These are phyloP conservation scores for Polypedilum vanderplanki DNA, from an alignment of 1,140 invertebrate species.

Conservation along the genomic window DNA sequence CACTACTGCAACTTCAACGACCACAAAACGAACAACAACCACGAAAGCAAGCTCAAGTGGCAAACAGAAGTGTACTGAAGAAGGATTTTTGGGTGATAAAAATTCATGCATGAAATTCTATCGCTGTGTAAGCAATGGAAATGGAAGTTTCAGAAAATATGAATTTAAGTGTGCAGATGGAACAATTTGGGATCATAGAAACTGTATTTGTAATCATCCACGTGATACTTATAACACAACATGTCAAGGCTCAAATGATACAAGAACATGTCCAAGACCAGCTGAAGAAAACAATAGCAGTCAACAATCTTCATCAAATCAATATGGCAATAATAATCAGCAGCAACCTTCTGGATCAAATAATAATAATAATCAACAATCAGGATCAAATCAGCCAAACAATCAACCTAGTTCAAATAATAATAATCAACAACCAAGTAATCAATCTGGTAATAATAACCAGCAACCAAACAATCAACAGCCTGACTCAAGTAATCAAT, in stretches of 20 bases:
- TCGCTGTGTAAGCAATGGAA: conserved; percentile 41
- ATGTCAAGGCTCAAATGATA: not conserved
- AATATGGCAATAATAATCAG: conserved; percentile 29
- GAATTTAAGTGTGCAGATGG: conserved; percentile 43
- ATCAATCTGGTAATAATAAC: not conserved
- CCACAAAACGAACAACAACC: not conserved
- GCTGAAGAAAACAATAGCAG: conserved; percentile 28
- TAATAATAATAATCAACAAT: conserved; percentile 32
- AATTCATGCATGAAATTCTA: conserved; percentile 45
- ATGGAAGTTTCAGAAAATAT: conserved; percentile 44
- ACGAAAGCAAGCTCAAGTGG: not conserved
- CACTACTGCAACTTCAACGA: not conserved
- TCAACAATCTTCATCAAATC: conserved; percentile 31
- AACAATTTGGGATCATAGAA: conserved; percentile 46
- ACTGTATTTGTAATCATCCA: conserved; percentile 47
- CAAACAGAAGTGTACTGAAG: conserved; percentile 34
- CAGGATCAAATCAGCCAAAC: conserved; percentile 28
- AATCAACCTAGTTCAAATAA: no score
- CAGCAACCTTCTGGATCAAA: conserved; percentile 30
- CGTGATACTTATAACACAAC: conserved; percentile 42
- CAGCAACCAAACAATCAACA: conserved; percentile 29
- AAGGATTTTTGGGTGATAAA: conserved; percentile 49
- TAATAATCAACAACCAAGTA: no score
- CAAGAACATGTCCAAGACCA: conserved; percentile 30
- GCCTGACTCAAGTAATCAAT: not conserved